Conservation (phyloP, 2,888 invertebrate genomes). For the Philhelius pedissequus region DNA sequence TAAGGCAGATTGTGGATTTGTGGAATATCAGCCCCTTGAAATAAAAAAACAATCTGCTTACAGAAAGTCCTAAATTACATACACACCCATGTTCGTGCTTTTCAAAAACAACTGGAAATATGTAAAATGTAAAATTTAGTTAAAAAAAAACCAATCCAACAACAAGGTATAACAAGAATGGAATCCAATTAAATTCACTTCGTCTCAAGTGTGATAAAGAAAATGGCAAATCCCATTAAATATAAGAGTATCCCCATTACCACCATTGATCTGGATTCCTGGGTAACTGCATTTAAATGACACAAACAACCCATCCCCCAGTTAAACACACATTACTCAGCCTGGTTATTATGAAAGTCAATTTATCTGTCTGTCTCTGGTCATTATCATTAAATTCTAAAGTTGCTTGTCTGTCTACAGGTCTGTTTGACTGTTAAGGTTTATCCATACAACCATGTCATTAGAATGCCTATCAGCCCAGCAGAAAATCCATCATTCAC, state of each 20-base stretch:
- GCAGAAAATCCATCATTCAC: slow-evolving; percentile 61
- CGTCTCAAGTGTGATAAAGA: slow-evolving; percentile 4
- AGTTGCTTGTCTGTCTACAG: slow-evolving; percentile 32
- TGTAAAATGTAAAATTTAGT: not conserved
- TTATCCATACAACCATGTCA: slow-evolving; percentile 14
- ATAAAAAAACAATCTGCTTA: too few species aligned
- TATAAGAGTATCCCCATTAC: not conserved
- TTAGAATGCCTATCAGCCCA: slow-evolving; percentile 37
- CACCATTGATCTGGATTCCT: not conserved
- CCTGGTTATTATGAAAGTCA: slow-evolving; percentile 62
- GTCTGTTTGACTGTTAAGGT: not conserved
- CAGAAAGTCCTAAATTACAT: too few species aligned
- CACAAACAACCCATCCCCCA: not conserved
- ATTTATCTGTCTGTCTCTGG: slow-evolving; percentile 54
- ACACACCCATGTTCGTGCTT: too few species aligned
- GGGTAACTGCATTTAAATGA: slow-evolving; percentile 13
- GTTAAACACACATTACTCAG: not conserved
- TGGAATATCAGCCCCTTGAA: too few species aligned
- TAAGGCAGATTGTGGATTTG: too few species aligned
- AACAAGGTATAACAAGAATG: not conserved
- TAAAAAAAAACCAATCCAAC: not conserved
- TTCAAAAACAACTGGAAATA: not conserved
- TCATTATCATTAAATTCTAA: slow-evolving; percentile 54
- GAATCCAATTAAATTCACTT: slow-evolving; percentile 14
- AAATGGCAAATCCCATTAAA: not conserved